phyloP scores from a whole-genome alignment of 2,113 vertebrate species.

The Hemiprocne comata region DNA sequence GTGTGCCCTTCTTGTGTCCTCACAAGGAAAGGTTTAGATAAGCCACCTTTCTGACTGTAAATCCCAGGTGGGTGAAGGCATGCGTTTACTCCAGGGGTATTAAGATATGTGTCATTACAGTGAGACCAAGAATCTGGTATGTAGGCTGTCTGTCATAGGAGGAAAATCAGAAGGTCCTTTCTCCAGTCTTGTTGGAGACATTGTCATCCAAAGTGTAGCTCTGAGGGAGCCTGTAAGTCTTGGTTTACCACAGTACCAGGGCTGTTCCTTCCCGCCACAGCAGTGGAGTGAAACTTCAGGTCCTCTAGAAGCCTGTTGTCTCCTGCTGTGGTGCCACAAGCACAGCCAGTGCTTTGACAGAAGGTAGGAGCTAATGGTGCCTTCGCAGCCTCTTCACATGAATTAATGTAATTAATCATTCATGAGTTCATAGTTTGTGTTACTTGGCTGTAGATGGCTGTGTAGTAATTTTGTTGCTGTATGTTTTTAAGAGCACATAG shows the following conservation, averaged over 20 bases:
- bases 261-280: not conserved
- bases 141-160: not conserved
- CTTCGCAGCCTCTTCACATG: fast-evolving
- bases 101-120: not conserved
- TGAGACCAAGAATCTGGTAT: not conserved
- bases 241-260: not conserved
- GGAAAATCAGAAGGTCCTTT: not conserved
- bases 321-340: not conserved
- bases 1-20: not conserved
- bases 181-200: not conserved
- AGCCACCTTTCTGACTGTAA: not conserved
- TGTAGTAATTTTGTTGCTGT: not conserved
- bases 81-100: not conserved
- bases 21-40: not conserved
- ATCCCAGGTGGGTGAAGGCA: not conserved
- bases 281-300: not conserved
- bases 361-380: not conserved
- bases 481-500: not conserved
- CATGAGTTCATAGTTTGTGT: fast-evolving
- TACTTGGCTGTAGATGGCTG: not conserved
- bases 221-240: not conserved
- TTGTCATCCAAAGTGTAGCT: not conserved
- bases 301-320: not conserved
- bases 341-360: not conserved
- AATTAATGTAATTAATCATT: fast-evolving